Evolutionary conservation across 2,113 vertebrate genomes (phyloP), one percentile per base, ranked within the genome.

Genomic region (Protomyctophum bolini): DNA sequence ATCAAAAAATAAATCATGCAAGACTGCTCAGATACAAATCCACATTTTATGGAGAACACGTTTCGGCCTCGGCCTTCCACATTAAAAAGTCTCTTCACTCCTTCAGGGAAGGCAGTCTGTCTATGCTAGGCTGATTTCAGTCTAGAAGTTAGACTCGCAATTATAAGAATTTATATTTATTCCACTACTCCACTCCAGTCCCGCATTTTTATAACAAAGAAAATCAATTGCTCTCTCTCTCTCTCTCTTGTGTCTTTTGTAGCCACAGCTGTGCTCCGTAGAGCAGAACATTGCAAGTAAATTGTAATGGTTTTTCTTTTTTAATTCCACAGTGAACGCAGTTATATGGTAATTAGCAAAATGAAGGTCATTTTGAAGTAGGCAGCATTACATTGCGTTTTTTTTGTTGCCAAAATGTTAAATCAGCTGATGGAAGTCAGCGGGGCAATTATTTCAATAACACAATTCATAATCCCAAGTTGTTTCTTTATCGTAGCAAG

Each of bases 221-320:
- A 50, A 61, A 72, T 6, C 61, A 80, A 75, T 75, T 15, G 47
- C 49, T 21, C 21, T 21, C 21, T 48, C 49, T 21, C 21, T 48
- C 49, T 48, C 70, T 61, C 46, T 8, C 10, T 73, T 71, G 68
- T 77, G 61, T 76, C 46, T 81, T 77, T 58, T 65, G 52, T 66
- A 76, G 79, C 85, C 80, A 87, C 69, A 87, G 21, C 21, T 21
- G 21, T 21, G 21, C 75, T 84, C 69, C 15, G 60, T 58, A 29
- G 52, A 58, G 84, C 80, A 70, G 75, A 89, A 88, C 73, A 88
- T 85, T 70, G 68, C 10, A 1, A 79, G 59, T 83, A 83, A 88
- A 88, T 84, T 76, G 70, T 51, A 4, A 14, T 77, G 79, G 74
- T 80, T 68, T 84, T 88, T 75, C 70, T 66, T 8, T 14, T 14